A percentile compares a stretch with the other conserved stretches of the same genome.
phyloP scores from a whole-genome alignment of 2,113 vertebrate genomes.

The Puntigrus tetrazona region DNA sequence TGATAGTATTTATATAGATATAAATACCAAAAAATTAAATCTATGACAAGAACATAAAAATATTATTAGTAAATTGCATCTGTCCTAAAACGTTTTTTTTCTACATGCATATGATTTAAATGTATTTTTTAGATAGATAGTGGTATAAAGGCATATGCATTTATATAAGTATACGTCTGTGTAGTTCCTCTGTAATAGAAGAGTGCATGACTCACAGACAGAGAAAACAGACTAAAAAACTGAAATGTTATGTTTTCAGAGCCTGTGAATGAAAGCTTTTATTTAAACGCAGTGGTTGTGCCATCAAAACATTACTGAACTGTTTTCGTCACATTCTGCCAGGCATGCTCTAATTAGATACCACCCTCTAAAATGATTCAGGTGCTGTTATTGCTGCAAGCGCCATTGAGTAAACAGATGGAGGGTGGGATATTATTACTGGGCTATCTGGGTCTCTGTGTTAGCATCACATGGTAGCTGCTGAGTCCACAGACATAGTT shows the following conservation, averaged over 20 bases:
- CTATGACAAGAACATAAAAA: neutral
- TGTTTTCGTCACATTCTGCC: neutral
- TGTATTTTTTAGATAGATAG: neutral
- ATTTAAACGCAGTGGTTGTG: conserved; percentile 24
- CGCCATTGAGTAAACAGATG: conserved; percentile 22
- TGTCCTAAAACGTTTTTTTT: neutral
- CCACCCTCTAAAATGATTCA: conserved; percentile 34
- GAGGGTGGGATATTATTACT: neutral
- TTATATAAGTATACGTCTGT: neutral
- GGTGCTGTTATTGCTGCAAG: conserved; percentile 24
- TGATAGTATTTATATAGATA: neutral
- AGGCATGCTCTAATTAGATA: conserved; percentile 23
- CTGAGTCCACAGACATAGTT: neutral
- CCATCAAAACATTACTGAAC: conserved; percentile 24
- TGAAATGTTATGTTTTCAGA: neutral
- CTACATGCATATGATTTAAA: too few species aligned
- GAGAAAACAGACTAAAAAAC: neutral
- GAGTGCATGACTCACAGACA: neutral
- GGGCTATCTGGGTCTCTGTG: neutral
- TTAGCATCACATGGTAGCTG: neutral
- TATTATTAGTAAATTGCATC: neutral
- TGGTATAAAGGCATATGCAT: neutral
- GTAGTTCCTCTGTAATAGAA: neutral
- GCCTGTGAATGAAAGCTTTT: conserved; percentile 6
- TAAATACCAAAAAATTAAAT: neutral